These are phyloP conservation scores for Ageneiosus marmoratus DNA, from an alignment of 2,113 vertebrate species.

Conservation along the genomic window DNA sequence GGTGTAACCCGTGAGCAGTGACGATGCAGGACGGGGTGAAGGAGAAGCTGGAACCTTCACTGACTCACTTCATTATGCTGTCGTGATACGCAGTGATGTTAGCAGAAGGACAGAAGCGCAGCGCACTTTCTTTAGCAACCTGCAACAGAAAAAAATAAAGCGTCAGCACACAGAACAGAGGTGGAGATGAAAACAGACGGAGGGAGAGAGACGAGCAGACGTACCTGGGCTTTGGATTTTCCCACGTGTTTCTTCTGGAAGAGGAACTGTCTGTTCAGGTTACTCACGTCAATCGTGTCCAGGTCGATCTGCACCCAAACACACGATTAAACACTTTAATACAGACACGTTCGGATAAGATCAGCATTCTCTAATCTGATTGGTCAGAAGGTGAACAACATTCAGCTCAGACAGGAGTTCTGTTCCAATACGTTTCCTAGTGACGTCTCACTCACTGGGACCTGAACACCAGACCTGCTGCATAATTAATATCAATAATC, in stretches of 20 bases:
- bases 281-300: conserved; percentile 98
- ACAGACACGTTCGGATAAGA: too few relatives aligned
- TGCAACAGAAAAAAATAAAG: conserved; percentile 61
- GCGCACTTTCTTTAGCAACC: conserved; percentile 97
- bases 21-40: neutral
- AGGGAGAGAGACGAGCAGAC: neutral
- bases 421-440: too few relatives aligned
- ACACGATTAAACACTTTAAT: neutral
- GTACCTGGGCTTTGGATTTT: conserved; percentile 96
- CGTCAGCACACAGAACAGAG: neutral
- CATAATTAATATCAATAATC: too few relatives aligned
- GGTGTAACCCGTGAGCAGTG: too few relatives aligned
- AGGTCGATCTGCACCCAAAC: conserved; percentile 83
- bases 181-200: neutral
- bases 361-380: neutral
- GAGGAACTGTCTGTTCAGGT: conserved; percentile 96
- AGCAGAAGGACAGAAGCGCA: conserved; percentile 91
- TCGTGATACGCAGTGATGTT: conserved; percentile 95
- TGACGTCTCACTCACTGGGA: too few relatives aligned
- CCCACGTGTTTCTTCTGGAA: conserved; percentile 99
- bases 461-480: too few relatives aligned
- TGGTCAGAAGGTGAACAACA: neutral
- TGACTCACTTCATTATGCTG: conserved; percentile 95
- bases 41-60: neutral
- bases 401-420: too few relatives aligned